phyloP scores from a whole-genome alignment of 2,797 vertebrate species.

The Cygnus olor region DNA sequence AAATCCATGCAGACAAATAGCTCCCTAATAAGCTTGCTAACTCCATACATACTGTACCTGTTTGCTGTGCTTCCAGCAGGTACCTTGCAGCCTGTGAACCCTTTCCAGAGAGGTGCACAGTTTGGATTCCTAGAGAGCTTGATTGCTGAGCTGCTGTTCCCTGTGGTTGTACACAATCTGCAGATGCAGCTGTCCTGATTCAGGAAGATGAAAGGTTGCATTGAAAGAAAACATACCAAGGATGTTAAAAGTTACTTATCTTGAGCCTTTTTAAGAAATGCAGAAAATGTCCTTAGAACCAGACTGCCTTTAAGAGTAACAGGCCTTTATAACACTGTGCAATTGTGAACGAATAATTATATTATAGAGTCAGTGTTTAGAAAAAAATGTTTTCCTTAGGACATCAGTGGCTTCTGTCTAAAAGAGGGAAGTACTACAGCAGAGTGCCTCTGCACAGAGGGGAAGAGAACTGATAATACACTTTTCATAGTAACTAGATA shows the following conservation, averaged over 20 bases:
- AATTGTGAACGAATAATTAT: neutral
- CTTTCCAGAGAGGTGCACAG: slow-evolving; percentile 62
- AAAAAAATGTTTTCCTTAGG: neutral
- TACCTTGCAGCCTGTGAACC: slow-evolving; percentile 53
- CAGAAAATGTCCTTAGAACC: neutral
- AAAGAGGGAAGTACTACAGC: neutral
- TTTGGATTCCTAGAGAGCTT: slow-evolving; percentile 70
- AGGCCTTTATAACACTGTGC: neutral
- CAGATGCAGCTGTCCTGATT: slow-evolving; percentile 86
- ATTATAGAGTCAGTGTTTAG: neutral
- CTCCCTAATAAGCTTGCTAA: neutral
- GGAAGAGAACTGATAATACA: neutral
- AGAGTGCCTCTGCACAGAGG: neutral
- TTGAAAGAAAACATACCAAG: neutral
- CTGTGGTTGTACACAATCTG: slow-evolving; percentile 83
- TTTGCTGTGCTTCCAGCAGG: slow-evolving; percentile 60
- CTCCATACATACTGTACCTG: slow-evolving; percentile 67
- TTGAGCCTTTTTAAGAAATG: neutral
- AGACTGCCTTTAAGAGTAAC: neutral
- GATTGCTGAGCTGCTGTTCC: slow-evolving; percentile 72
- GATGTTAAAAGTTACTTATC: neutral
- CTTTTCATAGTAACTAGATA: neutral
- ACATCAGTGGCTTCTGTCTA: slow-evolving; percentile 23
- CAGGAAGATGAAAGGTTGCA: slow-evolving; percentile 28
- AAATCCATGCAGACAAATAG: neutral